These are phyloP conservation scores for Candidula unifasciata DNA, from an alignment of 2,888 invertebrate genomes.

Conservation along the genomic window DNA sequence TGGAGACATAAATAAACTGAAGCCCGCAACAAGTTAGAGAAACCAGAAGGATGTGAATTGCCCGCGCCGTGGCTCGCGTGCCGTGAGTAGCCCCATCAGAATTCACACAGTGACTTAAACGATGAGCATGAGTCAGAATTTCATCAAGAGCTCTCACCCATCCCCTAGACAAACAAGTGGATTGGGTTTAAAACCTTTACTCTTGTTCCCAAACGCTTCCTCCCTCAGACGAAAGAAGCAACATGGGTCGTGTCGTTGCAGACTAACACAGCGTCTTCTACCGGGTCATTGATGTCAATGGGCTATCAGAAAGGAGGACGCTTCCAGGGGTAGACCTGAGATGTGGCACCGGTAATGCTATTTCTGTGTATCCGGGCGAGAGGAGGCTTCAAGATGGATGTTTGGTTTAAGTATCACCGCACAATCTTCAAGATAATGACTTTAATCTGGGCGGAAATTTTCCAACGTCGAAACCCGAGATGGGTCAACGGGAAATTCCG, in stretches of 20 bases:
- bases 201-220: neutral
- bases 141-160: constrained; percentile 26
- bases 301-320: constrained; percentile 1
- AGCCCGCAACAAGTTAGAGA: neutral
- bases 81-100: constrained; percentile 22
- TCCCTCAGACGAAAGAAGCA: neutral
- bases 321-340: neutral
- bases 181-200: neutral
- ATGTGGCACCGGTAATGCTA: constrained; percentile 32
- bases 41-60: neutral
- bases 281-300: constrained; percentile 4
- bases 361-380: constrained; percentile 31
- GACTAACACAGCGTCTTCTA: constrained; percentile 19
- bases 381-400: neutral
- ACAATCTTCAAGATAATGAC: no score
- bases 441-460: no score
- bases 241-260: constrained; percentile 18
- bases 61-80: neutral
- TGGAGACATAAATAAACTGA: neutral
- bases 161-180: neutral
- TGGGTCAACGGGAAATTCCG: no score
- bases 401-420: no score
- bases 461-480: no score
- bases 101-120: constrained; percentile 4
- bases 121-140: constrained; percentile 33